These are phyloP conservation scores for Porites lutea DNA, from an alignment of 64 coral and sea anemone genomes.

Conservation along the genomic window DNA sequence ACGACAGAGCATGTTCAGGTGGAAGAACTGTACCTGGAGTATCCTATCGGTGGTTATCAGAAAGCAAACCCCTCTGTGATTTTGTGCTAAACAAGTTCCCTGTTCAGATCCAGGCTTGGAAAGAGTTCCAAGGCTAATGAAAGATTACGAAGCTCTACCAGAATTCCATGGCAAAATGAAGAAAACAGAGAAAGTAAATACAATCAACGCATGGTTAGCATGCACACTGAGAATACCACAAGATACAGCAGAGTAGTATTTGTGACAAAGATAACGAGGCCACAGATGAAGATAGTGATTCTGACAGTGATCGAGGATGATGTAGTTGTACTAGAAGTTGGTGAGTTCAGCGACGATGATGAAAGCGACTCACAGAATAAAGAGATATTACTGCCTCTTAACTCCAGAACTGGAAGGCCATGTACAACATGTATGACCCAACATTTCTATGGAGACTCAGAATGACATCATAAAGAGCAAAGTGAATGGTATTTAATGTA, in stretches of 20 bases:
- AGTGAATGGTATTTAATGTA: background rate
- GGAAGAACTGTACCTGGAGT: background rate
- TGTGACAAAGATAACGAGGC: background rate
- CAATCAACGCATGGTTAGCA: background rate
- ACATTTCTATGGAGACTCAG: conserved; percentile 15
- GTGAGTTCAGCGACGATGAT: conserved; percentile 19
- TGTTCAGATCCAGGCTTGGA: conserved; percentile 51
- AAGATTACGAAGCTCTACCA: conserved; percentile 54
- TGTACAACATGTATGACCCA: conserved; percentile 20
- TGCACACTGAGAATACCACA: conserved; percentile 32
- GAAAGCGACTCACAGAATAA: conserved; percentile 7
- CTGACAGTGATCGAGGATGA: too few relatives aligned
- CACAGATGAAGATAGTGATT: background rate
- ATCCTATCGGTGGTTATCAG: background rate
- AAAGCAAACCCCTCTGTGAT: conserved; percentile 42
- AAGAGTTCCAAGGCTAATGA: conserved; percentile 63
- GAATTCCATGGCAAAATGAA: conserved; percentile 37
- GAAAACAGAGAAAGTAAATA: conserved; percentile 5
- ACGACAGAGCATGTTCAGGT: conserved; percentile 59
- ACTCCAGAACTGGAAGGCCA: conserved; percentile 5
- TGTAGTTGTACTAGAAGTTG: conserved; percentile 28
- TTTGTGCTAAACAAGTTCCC: conserved; percentile 43
- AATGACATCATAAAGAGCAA: background rate
- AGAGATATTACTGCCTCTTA: conserved; percentile 1
- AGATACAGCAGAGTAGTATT: background rate